Evolutionary conservation across 2,888 invertebrate species (phyloP), one percentile per base, ranked within the genome.

Genomic region (Chalcis sispes): DNA sequence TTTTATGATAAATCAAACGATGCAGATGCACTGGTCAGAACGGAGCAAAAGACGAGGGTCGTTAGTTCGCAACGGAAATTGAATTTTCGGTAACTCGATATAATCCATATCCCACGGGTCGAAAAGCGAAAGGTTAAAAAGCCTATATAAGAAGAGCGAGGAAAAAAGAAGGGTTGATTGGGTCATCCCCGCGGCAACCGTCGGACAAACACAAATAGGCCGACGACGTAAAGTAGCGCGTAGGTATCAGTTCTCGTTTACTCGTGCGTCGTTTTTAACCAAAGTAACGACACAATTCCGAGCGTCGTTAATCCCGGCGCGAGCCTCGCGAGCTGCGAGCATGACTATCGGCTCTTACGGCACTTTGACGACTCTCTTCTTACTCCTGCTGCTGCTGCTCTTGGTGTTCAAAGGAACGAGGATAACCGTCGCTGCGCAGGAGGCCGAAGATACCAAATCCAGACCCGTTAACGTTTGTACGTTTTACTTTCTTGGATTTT

Each of bases 131-230:
- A 46, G 36, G 71, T 52, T 86, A 7, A 36, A 36, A 36, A 4
- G 10, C 36, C 4, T 36, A 36, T 10, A 10, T 36, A 10, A 4
- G 4, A 10, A 36, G 4, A 36, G 36, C 36, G 13, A 42, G n/a
- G n/a, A n/a, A n/a, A n/a, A n/a, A n/a, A n/a, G n/a, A n/a, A n/a
- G n/a, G n/a, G 13, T 42, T 87, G 87, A 87, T 87, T 85, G 85
- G 85, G 84, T 85, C 86, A 82, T 88, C 87, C 83, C 88, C 87
- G 85, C 81, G 87, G 87, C 87, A 87, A 88, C 88, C 82, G 79
- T 81, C 82, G n/a, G 82, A 81, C 88, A 87, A 88, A 88, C 88
- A 88, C 59, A 67, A 73, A 67, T 61, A 67, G 52, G 59, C 29
- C 67, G 62, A n/a, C 48, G 40, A 32, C 48, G 27, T 15, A n/a